Conservation (phyloP, 2,113 vertebrate genomes). For the Cololabis saira region DNA sequence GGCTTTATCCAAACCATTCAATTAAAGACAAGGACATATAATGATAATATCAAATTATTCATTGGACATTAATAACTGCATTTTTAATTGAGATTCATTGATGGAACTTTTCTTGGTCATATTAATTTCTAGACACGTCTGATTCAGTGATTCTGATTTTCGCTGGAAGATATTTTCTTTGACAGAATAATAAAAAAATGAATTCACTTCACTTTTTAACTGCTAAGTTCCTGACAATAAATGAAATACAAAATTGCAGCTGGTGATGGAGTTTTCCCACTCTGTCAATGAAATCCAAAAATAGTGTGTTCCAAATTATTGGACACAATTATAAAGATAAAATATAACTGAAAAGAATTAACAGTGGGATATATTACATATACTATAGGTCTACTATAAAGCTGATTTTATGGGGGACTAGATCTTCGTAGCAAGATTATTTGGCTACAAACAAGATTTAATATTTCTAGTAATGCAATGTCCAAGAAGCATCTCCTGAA, state of each 20-base stretch:
- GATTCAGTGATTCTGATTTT: too few relatives aligned
- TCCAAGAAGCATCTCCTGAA: too few relatives aligned
- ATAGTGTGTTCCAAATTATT: neutral
- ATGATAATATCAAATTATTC: neutral
- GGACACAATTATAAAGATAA: too few relatives aligned
- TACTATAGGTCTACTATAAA: too few relatives aligned
- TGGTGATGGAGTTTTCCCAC: neutral
- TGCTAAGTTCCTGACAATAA: neutral
- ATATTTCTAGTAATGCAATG: too few relatives aligned
- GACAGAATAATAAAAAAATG: too few relatives aligned
- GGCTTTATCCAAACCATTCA: neutral
- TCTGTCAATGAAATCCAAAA: neutral
- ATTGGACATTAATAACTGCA: neutral
- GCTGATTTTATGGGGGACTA: too few relatives aligned
- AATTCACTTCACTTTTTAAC: neutral
- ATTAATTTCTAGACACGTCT: neutral
- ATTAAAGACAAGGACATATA: neutral
- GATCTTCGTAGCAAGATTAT: too few relatives aligned
- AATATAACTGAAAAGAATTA: too few relatives aligned
- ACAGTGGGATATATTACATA: too few relatives aligned
- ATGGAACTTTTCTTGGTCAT: neutral
- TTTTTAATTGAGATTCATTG: neutral
- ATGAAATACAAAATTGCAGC: neutral
- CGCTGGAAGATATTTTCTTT: neutral
- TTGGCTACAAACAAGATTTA: too few relatives aligned